Evolutionary conservation across 1,140 invertebrate genomes (phyloP).

Genomic region (Nautilus pompilius): DNA sequence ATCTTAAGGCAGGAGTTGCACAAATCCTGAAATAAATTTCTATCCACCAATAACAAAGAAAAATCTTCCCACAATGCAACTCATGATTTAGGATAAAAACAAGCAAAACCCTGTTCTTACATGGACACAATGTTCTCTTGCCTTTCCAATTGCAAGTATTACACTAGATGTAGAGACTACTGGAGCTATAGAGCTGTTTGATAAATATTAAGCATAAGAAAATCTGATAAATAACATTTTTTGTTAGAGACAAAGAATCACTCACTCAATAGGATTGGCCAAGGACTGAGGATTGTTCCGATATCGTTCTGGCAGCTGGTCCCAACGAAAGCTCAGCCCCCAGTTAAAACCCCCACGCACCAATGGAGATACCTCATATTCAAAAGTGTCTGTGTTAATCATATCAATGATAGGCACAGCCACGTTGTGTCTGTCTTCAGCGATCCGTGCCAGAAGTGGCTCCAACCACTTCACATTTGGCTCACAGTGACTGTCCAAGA

Average conservation of each 20-base stretch:
- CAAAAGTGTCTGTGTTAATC: conserved; percentile 88
- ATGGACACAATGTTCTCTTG: too few relatives aligned
- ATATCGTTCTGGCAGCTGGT: conserved; percentile 31
- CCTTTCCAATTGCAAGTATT: too few relatives aligned
- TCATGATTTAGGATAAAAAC: too few relatives aligned
- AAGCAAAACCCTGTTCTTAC: too few relatives aligned
- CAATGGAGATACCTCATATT: conserved; percentile 33
- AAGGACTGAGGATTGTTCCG: conserved; percentile 10
- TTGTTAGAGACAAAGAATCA: background rate
- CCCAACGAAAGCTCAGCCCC: conserved; percentile 52
- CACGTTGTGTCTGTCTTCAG: conserved; percentile 75
- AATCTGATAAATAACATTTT: background rate
- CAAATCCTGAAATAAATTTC: too few relatives aligned
- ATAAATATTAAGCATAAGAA: too few relatives aligned
- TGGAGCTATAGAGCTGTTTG: too few relatives aligned
- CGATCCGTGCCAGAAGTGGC: conserved; percentile 88
- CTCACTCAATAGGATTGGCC: conserved; percentile 33
- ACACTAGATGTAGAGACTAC: too few relatives aligned
- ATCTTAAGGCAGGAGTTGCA: too few relatives aligned
- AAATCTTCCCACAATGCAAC: too few relatives aligned
- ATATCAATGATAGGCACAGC: conserved; percentile 91
- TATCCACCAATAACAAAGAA: too few relatives aligned
- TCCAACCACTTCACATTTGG: conserved; percentile 94
- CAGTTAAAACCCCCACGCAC: conserved; percentile 52
- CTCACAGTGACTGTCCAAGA: conserved; percentile 96